These are phyloP conservation scores for Paramuricea clavata DNA, from an alignment of 92 coral and sea anemone species.

Conservation along the genomic window DNA sequence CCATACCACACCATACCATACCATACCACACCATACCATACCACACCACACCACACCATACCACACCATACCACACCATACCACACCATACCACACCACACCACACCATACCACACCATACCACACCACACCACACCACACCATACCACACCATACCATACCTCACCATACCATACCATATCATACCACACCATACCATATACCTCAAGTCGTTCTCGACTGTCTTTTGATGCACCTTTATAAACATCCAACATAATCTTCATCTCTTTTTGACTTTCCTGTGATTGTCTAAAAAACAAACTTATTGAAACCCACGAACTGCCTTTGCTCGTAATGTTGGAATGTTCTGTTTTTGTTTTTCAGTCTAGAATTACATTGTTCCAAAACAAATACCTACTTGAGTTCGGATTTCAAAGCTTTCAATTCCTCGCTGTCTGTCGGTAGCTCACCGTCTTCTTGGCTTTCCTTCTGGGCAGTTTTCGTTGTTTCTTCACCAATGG, in stretches of 20 bases:
- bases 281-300: conserved; percentile 75
- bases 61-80: background rate
- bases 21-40: too few relatives aligned
- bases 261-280: conserved; percentile 96
- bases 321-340: too few relatives aligned
- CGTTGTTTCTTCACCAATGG: conserved; percentile 19
- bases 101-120: background rate
- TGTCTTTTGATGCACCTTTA: conserved; percentile 96
- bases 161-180: background rate
- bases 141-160: too few relatives aligned
- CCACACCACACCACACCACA: too few relatives aligned
- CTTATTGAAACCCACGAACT: too few relatives aligned
- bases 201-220: conserved; percentile 92
- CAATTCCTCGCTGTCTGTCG: conserved; percentile 72
- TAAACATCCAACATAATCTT: conserved; percentile 91
- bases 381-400: conserved; percentile 71
- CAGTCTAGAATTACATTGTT: too few relatives aligned
- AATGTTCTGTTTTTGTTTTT: too few relatives aligned
- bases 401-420: conserved; percentile 78
- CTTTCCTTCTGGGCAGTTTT: conserved; percentile 65
- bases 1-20: too few relatives aligned
- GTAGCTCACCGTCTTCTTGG: conserved; percentile 89
- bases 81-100: background rate
- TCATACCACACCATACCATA: background rate
- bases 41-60: background rate